Conservation (phyloP, 2,797 vertebrate species). For the Enteromius thamalakanensis region DNA sequence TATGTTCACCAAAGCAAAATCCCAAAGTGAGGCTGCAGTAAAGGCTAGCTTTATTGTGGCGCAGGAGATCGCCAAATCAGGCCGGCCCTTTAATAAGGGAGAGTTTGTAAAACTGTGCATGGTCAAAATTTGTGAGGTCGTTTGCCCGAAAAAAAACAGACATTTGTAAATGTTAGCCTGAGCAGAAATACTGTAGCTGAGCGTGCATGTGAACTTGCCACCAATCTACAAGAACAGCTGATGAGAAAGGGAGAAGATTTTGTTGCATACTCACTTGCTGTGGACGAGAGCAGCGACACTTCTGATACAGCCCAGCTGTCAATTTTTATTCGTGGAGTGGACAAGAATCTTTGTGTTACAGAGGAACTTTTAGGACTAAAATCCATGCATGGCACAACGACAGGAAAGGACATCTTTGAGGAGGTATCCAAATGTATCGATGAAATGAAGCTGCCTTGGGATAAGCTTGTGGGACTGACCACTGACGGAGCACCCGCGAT, state of each 20-base stretch:
- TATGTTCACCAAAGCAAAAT: too few species aligned
- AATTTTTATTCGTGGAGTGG: conserved; percentile 48
- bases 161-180: conserved; percentile 17
- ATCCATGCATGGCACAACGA: conserved; percentile 14
- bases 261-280: conserved; percentile 39
- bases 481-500: conserved; percentile 8
- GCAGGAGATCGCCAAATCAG: conserved; percentile 17
- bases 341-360: conserved; percentile 1
- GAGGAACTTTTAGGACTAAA: conserved; percentile 8
- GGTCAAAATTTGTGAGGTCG: neutral
- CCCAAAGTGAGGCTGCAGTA: conserved; percentile 15
- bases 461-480: conserved; percentile 21
- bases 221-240: neutral
- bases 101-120: conserved; percentile 1
- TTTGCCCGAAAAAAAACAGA: neutral
- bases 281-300: conserved; percentile 25
- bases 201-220: conserved; percentile 21
- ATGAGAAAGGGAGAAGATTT: neutral
- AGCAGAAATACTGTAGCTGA: neutral
- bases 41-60: conserved; percentile 6
- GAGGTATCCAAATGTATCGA: conserved; percentile 11
- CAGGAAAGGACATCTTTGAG: conserved; percentile 11
- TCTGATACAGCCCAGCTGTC: conserved; percentile 44
- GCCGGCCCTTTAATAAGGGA: conserved; percentile 23
- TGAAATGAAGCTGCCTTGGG: conserved; percentile 20